Percentiles rank a stretch among this genome's conserved stretches.
Evolutionary conservation across 2,797 vertebrate species (phyloP).

Genomic region (Sebastolobus alascanus): DNA sequence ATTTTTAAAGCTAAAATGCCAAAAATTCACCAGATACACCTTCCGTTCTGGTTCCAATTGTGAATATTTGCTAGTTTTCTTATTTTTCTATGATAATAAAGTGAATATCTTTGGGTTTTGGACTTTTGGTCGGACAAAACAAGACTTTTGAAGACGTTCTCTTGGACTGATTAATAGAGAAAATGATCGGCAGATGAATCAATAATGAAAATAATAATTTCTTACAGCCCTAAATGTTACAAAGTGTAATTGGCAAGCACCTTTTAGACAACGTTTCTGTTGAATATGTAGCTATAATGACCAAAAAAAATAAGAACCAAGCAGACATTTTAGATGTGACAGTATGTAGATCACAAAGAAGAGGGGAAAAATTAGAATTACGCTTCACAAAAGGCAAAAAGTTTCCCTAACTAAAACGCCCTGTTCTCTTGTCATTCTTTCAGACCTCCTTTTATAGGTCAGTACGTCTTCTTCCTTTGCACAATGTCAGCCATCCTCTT

Average conservation of each 20-base stretch:
- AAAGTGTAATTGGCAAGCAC: not conserved
- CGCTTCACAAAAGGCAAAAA: not conserved
- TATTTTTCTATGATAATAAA: not conserved
- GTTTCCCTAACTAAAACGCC: not conserved
- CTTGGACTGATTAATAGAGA: not conserved
- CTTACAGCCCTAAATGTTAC: not conserved
- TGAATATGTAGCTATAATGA: not conserved
- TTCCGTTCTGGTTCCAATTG: not conserved
- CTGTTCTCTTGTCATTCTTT: not conserved
- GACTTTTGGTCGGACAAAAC: not conserved
- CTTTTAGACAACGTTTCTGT: not conserved
- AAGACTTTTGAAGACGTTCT: not conserved
- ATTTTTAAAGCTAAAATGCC: not conserved
- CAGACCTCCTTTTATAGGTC: constrained; percentile 3
- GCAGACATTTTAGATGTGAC: not conserved
- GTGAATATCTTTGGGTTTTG: not conserved
- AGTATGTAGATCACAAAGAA: not conserved
- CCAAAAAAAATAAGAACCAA: not conserved
- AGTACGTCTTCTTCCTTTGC: constrained; percentile 31
- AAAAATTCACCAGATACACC: not conserved
- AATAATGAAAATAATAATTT: not conserved
- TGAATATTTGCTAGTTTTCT: not conserved
- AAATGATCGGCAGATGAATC: not conserved
- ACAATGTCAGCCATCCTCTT: constrained; percentile 26
- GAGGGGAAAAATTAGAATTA: not conserved